A percentile compares a stretch with the other conserved stretches of the same genome.
Conservation (phyloP, 2,113 vertebrate species). For the Ophthalmolycus amberensis region DNA sequence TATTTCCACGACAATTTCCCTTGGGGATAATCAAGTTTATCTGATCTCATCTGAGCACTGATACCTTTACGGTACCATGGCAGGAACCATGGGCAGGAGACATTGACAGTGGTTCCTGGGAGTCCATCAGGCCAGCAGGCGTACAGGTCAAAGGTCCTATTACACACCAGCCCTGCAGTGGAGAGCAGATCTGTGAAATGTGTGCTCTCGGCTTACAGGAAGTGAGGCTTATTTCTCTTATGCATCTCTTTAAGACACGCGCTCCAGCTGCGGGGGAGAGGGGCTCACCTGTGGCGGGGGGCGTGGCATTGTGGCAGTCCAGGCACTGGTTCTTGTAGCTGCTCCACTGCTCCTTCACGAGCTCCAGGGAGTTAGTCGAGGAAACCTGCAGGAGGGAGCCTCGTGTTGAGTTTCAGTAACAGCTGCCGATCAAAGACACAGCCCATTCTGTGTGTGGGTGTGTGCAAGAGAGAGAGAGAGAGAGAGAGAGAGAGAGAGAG, state of each 20-base stretch:
- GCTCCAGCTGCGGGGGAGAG: neutral
- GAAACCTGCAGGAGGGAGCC: conserved; percentile 68
- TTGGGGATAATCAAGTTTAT: neutral
- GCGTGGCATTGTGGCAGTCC: conserved; percentile 61
- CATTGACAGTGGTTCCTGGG: conserved; percentile 88
- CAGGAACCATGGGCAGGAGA: conserved; percentile 95
- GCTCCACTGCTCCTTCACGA: conserved; percentile 81
- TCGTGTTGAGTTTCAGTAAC: neutral
- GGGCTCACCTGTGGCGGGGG: conserved; percentile 71
- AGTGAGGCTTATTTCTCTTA: neutral
- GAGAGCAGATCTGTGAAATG: conserved; percentile 26
- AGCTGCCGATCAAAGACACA: neutral
- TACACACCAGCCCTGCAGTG: conserved; percentile 89
- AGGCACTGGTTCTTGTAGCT: conserved; percentile 81
- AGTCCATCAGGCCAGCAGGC: conserved; percentile 93
- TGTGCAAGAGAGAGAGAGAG: neutral
- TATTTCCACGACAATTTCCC: neutral
- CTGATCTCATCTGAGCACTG: neutral
- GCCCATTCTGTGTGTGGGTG: neutral
- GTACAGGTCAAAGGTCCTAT: conserved; percentile 92
- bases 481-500: too few species aligned
- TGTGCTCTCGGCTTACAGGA: neutral
- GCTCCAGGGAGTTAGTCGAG: conserved; percentile 75
- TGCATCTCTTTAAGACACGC: neutral
- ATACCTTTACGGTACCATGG: conserved; percentile 88